Evolutionary conservation across 2,797 vertebrate species (phyloP).

Genomic region (Oryzias sinensis): DNA sequence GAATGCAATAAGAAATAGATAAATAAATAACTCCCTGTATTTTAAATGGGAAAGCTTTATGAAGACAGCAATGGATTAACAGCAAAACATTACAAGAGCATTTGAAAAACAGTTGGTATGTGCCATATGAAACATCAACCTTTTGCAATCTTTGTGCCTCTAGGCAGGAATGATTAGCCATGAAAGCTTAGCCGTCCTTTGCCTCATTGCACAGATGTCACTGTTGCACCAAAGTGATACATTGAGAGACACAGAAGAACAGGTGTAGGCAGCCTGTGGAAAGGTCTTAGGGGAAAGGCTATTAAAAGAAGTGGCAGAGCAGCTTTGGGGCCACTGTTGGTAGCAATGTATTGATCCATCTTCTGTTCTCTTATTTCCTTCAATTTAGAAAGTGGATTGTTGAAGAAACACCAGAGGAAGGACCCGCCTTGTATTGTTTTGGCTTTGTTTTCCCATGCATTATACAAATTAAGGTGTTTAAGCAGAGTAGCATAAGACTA

Average conservation of each 20-base stretch:
- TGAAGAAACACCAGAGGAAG: conserved; percentile 28
- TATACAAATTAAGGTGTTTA: conserved; percentile 50
- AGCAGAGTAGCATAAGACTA: not conserved
- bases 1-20: conserved; percentile 46
- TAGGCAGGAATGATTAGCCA: conserved; percentile 40
- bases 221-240: conserved; percentile 30
- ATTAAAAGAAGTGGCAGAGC: conserved; percentile 50
- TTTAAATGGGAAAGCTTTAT: conserved; percentile 42
- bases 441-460: conserved; percentile 44
- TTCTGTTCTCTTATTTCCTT: conserved; percentile 42
- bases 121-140: conserved; percentile 37
- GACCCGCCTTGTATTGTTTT: conserved; percentile 42
- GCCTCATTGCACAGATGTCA: conserved; percentile 31
- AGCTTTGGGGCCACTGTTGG: conserved; percentile 31
- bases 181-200: conserved; percentile 33
- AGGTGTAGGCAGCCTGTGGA: conserved; percentile 50
- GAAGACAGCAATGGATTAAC: conserved; percentile 40
- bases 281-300: conserved; percentile 48
- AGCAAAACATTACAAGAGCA: conserved; percentile 41
- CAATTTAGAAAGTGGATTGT: conserved; percentile 48
- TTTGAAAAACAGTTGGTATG: conserved; percentile 39
- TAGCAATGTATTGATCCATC: conserved; percentile 56
- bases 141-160: conserved; percentile 42
- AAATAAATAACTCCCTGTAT: conserved; percentile 42
- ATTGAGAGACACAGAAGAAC: conserved; percentile 45